Conservation (phyloP, 2,113 vertebrate genomes). For the Oryzias woworae region DNA sequence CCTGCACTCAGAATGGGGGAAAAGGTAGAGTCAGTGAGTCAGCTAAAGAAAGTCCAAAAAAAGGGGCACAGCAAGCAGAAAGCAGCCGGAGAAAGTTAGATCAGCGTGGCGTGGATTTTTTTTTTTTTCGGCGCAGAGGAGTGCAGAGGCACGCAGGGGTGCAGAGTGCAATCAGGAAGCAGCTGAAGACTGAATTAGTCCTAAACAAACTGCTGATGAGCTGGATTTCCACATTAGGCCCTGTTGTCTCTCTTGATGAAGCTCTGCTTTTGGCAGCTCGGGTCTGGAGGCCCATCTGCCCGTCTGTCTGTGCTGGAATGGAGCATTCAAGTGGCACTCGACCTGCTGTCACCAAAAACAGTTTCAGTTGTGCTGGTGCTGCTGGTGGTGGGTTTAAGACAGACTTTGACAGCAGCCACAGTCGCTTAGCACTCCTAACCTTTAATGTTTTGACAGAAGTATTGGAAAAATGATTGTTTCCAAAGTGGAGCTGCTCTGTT, state of each 20-base stretch:
- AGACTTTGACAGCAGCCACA: background rate
- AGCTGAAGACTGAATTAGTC: slow-evolving; percentile 30
- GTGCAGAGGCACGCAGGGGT: slow-evolving; percentile 27
- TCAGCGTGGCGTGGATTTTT: slow-evolving; percentile 6
- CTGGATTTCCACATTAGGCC: slow-evolving; percentile 8
- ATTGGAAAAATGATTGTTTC: background rate
- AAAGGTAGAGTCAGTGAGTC: slow-evolving; percentile 9
- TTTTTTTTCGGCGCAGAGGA: slow-evolving; percentile 13
- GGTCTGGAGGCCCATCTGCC: slow-evolving; percentile 53
- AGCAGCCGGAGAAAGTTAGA: slow-evolving; percentile 1
- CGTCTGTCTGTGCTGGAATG: slow-evolving; percentile 41
- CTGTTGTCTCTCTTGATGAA: slow-evolving; percentile 14
- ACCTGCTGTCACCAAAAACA: slow-evolving; percentile 46
- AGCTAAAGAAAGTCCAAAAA: slow-evolving; percentile 30
- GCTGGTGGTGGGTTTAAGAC: background rate
- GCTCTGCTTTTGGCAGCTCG: slow-evolving; percentile 29
- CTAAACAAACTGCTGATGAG: slow-evolving; percentile 51
- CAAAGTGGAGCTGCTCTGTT: background rate
- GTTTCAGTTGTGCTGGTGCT: slow-evolving; percentile 2
- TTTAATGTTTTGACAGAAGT: background rate
- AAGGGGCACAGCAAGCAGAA: slow-evolving; percentile 19
- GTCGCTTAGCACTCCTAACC: background rate
- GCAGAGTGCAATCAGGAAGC: slow-evolving; percentile 28
- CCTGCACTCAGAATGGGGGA: slow-evolving; percentile 38
- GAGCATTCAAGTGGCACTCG: slow-evolving; percentile 42